Percentiles rank a stretch among this genome's conserved stretches.
phyloP scores from a whole-genome alignment of 2,113 vertebrate genomes.

The Pongo pygmaeus region DNA sequence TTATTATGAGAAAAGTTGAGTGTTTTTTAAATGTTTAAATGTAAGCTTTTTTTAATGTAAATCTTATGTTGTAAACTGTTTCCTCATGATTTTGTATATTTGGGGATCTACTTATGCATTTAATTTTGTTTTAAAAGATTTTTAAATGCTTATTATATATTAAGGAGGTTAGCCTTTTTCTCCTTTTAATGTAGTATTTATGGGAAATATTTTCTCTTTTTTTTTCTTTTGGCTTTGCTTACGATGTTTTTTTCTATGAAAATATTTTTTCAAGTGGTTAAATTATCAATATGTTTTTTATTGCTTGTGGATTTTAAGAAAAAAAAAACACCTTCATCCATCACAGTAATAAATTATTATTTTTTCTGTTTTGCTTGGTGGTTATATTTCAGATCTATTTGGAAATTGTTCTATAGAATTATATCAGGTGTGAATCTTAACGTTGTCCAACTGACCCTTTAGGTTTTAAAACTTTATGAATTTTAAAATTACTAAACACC shows the following conservation, averaged over 20 bases:
- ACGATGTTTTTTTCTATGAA: background rate
- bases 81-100: background rate
- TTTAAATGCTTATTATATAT: background rate
- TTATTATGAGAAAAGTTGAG: background rate
- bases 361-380: background rate
- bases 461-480: background rate
- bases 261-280: background rate
- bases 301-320: background rate
- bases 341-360: background rate
- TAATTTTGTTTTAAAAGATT: background rate
- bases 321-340: background rate
- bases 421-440: background rate
- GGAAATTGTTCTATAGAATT: background rate
- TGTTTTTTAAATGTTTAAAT: background rate
- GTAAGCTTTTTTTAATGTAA: background rate
- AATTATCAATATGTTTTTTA: background rate
- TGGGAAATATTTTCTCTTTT: background rate
- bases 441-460: background rate
- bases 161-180: background rate
- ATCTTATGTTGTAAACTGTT: background rate
- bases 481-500: background rate
- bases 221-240: background rate
- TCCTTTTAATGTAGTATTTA: background rate
- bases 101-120: background rate
- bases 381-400: background rate